Conservation (phyloP, 2,888 invertebrate genomes). For the Nineta flava region DNA sequence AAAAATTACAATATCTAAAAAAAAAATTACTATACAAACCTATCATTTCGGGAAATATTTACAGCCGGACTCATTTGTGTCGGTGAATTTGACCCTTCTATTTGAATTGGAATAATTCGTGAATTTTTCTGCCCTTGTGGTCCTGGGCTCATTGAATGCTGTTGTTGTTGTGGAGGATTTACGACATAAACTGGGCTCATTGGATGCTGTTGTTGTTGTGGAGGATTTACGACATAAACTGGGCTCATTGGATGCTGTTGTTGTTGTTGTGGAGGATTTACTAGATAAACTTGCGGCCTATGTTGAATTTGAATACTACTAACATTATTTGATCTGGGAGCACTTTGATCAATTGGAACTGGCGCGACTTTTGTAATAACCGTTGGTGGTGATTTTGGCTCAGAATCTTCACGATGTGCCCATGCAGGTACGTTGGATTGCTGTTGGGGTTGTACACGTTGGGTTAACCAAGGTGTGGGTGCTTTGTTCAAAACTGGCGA, state of each 20-base stretch:
- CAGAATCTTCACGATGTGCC: constrained; percentile 22
- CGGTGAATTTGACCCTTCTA: constrained; percentile 31
- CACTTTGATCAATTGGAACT: constrained; percentile 35
- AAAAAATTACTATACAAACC: no score
- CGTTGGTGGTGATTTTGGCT: constrained; percentile 28
- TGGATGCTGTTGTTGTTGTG: constrained; percentile 5
- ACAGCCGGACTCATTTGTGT: constrained; percentile 7
- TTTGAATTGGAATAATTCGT: constrained; percentile 48
- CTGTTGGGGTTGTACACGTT: constrained; percentile 26
- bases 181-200: background rate
- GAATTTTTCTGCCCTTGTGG: constrained; percentile 17
- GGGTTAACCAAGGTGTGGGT: constrained; percentile 40
- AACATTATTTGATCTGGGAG: constrained; percentile 3
- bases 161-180: constrained; percentile 6
- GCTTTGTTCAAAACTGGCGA: constrained; percentile 33
- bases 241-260: background rate
- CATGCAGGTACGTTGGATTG: constrained; percentile 30
- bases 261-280: constrained; percentile 6
- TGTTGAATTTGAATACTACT: constrained; percentile 2
- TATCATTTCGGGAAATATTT: no score
- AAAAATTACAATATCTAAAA: no score
- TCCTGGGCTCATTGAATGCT: background rate
- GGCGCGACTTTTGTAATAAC: constrained; percentile 40
- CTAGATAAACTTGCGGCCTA: background rate
- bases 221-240: background rate